A percentile compares a stretch with the other conserved stretches of the same genome.
These are phyloP conservation scores for Hippocampus abdominalis DNA, from an alignment of 2,113 vertebrate species.

Conservation along the genomic window DNA sequence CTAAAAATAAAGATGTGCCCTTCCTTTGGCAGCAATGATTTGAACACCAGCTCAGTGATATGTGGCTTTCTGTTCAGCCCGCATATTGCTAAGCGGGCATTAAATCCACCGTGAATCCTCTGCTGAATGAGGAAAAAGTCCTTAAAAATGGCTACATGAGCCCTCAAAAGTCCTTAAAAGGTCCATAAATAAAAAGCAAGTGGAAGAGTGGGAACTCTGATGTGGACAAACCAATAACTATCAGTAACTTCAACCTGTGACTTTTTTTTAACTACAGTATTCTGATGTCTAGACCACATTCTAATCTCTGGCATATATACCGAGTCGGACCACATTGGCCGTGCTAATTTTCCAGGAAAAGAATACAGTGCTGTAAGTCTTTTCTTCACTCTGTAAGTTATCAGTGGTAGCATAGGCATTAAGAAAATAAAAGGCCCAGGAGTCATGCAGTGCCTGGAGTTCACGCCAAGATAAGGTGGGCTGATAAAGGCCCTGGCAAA, in stretches of 20 bases:
- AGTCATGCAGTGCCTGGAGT: slow-evolving; percentile 63
- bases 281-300: slow-evolving; percentile 18
- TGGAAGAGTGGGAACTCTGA: no score
- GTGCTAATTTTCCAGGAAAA: slow-evolving; percentile 25
- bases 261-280: background rate
- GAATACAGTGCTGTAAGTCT: slow-evolving; percentile 13
- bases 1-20: no score
- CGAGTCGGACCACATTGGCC: background rate
- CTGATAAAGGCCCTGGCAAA: slow-evolving; percentile 65
- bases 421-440: slow-evolving; percentile 60
- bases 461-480: slow-evolving; percentile 69
- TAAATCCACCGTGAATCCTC: no score
- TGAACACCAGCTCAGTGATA: no score
- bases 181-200: no score
- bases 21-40: no score
- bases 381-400: slow-evolving; percentile 44
- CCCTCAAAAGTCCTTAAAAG: no score
- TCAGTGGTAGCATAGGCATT: slow-evolving; percentile 55
- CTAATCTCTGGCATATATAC: slow-evolving; percentile 14
- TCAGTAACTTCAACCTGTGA: slow-evolving; percentile 18
- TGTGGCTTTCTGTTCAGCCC: no score
- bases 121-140: no score
- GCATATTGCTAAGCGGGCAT: no score
- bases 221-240: slow-evolving; percentile 29
- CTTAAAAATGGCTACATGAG: no score